Evolutionary conservation across 2,113 vertebrate genomes (phyloP).

Genomic region (Microtus ochrogaster): DNA sequence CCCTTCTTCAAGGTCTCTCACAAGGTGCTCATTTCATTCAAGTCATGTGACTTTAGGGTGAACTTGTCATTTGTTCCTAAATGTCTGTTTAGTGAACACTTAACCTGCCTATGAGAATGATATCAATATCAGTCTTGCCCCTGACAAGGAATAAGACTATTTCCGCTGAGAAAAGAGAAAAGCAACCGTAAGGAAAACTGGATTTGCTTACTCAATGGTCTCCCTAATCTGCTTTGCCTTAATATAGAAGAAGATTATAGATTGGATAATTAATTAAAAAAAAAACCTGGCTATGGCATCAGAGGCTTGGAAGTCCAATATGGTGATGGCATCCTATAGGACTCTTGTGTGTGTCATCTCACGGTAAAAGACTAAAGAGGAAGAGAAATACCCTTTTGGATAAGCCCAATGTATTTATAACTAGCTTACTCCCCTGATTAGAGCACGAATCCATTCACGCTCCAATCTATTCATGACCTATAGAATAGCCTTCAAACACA

Average conservation of each 20-base stretch:
- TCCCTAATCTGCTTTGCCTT: background rate
- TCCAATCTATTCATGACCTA: background rate
- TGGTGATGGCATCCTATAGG: background rate
- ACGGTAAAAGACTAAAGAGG: background rate
- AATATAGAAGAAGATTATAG: background rate
- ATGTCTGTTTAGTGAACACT: background rate
- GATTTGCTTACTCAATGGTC: background rate
- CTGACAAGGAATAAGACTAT: background rate
- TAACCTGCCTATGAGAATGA: background rate
- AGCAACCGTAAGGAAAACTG: background rate
- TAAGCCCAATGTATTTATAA: background rate
- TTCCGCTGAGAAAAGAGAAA: conserved; percentile 43
- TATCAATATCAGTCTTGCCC: background rate
- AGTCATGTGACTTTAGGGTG: background rate
- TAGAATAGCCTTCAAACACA: background rate
- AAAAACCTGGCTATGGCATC: background rate
- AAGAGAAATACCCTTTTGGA: background rate
- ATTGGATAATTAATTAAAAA: background rate
- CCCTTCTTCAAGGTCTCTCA: background rate
- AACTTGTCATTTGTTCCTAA: background rate
- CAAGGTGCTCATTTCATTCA: background rate
- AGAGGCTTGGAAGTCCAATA: background rate
- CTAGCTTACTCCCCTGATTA: background rate
- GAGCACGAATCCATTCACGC: background rate
- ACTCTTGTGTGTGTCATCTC: background rate